Evolutionary conservation across 2,797 vertebrate genomes (phyloP), one percentile per base, ranked within the genome.

Genomic region (Heterohyrax brucei): DNA sequence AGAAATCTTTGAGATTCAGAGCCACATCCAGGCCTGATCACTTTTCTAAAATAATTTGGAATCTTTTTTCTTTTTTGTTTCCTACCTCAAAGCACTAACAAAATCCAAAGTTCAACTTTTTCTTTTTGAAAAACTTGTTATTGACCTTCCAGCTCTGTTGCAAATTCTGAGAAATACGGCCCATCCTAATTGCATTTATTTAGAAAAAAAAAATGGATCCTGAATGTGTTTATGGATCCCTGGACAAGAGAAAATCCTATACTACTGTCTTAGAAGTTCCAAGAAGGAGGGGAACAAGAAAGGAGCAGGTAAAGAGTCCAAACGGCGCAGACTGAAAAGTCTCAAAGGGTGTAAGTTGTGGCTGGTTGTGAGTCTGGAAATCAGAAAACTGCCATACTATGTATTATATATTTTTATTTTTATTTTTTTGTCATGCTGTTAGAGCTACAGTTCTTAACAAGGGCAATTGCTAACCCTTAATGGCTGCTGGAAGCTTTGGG

Each of bases 31-130:
- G 18, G 44, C 26, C 78, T 53, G 30, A 75, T 30, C 3, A 1
- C 22, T 92, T 30, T 26, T 96, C 85, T 93, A 84, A 77, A 96
- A 89, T 78, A 97, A 8, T 53, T 95, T 83, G 87, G 78, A 93
- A 92, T 28, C 30, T 5, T 13, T 22, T 61, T 1, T 2, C 14
- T 13, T 19, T 26, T 81, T 68, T 39, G 72, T 95, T 19, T 13
- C 79, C 7, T 90, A 78, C 33, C 66, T 93, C 79, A 76, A 75
- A 93, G 82, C 22, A 95, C 9, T 33, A 62, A n/a, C 64, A 82
- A 68, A 83, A 59, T 91, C 28, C 24, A 80, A 83, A n/a, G 64
- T 88, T 81, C 33, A 87, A 56, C 4, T 79, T 46, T 10, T 81
- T 39, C 9, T n/a, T 72, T 33, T 21, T 68, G 0, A 90, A 87